These are phyloP conservation scores for Trypoxylus dichotomus DNA, from an alignment of 1,140 invertebrate genomes.

Conservation along the genomic window DNA sequence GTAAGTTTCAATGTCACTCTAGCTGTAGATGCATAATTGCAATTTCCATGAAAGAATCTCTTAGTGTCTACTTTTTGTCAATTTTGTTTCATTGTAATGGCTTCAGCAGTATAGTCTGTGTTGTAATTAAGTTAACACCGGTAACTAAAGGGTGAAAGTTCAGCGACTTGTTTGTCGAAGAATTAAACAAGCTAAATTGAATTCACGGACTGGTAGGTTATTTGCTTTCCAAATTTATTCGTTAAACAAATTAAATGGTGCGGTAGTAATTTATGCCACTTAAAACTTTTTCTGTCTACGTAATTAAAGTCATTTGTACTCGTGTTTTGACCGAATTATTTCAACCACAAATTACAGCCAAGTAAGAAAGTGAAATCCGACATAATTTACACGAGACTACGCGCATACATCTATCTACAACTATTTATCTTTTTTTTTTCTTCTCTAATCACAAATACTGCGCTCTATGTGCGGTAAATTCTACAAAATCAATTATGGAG, in stretches of 20 bases:
- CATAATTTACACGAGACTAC: background rate
- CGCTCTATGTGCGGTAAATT: background rate
- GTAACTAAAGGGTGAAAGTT: background rate
- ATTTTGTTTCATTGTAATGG: background rate
- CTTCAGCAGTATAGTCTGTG: background rate
- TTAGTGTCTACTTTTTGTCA: too few relatives aligned
- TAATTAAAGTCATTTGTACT: background rate
- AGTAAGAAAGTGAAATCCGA: background rate
- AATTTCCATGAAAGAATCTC: too few relatives aligned
- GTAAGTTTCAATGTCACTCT: too few relatives aligned
- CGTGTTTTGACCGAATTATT: slow-evolving; percentile 17
- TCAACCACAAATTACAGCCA: background rate
- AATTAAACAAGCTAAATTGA: background rate
- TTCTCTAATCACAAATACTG: background rate
- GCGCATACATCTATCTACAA: background rate
- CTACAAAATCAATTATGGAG: background rate
- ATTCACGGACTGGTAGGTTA: background rate
- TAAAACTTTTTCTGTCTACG: slow-evolving; percentile 19
- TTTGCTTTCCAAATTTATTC: slow-evolving; percentile 11
- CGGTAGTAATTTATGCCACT: slow-evolving; percentile 4
- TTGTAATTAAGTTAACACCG: background rate
- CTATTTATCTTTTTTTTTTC: background rate
- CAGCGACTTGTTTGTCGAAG: slow-evolving; percentile 2
- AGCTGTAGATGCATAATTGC: too few relatives aligned
- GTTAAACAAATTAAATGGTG: slow-evolving; percentile 1